Evolutionary conservation across 2,888 invertebrate genomes (phyloP), one percentile per base, ranked within the genome.

Genomic region (Mesorhabditis spiculigera): DNA sequence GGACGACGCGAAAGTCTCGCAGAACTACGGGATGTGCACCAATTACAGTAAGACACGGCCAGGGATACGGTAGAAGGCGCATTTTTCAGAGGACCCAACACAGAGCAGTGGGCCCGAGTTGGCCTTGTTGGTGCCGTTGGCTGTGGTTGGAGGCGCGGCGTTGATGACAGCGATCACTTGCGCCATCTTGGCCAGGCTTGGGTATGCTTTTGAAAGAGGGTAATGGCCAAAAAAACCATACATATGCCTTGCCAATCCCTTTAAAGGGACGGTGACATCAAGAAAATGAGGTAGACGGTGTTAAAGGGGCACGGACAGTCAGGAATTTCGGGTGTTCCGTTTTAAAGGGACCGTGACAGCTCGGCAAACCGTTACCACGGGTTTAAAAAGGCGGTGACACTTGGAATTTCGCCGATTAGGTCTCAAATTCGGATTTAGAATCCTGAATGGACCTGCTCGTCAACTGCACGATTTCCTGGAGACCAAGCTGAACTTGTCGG

Each of bases 21-120:
- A 50, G n/a, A 50, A 50, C n/a, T 50, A 50, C n/a, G 58, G 58
- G n/a, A 50, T 50, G 58, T 50, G 58, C 58, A 50, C 58, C 58
- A n/a, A n/a, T 13, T 50, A 50, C 58, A 10, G 58, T 50, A 50
- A 50, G 58, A 1, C n/a, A 2, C 1, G 3, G 10, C n/a, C 6
- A 50, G 10, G 8, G 58, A 2, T 50, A 50, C 2, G n/a, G n/a
- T 50, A 50, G 2, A 50, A n/a, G 2, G 3, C 1, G 58, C 58
- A 50, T 2, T 50, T n/a, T 50, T n/a, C n/a, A 50, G 58, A n/a
- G 8, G n/a, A 50, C 10, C 58, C 58, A 50, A 50, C 8, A 50
- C 10, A 50, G 3, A 3, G n/a, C 8, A 50, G 58, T 50, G n/a
- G 58, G 8, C 8, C 58, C 28, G 28, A 28, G n/a, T n/a, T 50